Percentiles rank a stretch among this genome's conserved stretches.
Conservation (phyloP, 2,797 vertebrate genomes). For the Glyptemys insculpta region DNA sequence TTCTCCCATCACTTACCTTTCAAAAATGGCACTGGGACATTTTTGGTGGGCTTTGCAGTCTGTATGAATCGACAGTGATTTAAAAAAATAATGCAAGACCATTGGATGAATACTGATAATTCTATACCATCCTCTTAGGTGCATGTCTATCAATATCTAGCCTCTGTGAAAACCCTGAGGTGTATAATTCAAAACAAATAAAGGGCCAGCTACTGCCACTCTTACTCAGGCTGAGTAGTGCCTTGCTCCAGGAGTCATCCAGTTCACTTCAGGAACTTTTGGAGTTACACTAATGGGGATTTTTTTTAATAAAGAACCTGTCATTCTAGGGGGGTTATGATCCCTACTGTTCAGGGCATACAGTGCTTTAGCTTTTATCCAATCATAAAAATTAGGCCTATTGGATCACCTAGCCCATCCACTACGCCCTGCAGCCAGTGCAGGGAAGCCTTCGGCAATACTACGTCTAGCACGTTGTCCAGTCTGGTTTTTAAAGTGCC, state of each 20-base stretch:
- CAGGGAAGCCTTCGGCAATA: not conserved
- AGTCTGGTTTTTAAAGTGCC: not conserved
- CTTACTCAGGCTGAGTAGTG: not conserved
- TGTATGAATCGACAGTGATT: slow-evolving; percentile 57
- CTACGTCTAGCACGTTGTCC: rapidly evolving
- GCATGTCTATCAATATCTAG: rapidly evolving
- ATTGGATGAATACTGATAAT: not conserved
- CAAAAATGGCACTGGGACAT: slow-evolving; percentile 85
- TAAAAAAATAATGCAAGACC: not conserved
- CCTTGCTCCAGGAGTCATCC: not conserved
- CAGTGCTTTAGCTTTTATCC: not conserved
- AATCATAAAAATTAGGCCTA: not conserved
- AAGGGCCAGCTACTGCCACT: not conserved
- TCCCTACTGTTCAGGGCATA: not conserved
- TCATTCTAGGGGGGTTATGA: not conserved
- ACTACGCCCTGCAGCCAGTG: not conserved
- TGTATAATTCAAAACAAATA: not conserved
- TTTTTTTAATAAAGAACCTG: not conserved
- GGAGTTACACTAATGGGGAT: not conserved
- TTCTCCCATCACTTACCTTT: slow-evolving; percentile 83
- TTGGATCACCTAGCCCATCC: not conserved
- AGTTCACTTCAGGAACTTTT: rapidly evolving
- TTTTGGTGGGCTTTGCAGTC: slow-evolving; percentile 93
- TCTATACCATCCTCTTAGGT: too few species aligned
- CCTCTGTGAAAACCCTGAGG: not conserved